Conservation (phyloP, 1,140 invertebrate species). For the Drosophila watanabei region DNA sequence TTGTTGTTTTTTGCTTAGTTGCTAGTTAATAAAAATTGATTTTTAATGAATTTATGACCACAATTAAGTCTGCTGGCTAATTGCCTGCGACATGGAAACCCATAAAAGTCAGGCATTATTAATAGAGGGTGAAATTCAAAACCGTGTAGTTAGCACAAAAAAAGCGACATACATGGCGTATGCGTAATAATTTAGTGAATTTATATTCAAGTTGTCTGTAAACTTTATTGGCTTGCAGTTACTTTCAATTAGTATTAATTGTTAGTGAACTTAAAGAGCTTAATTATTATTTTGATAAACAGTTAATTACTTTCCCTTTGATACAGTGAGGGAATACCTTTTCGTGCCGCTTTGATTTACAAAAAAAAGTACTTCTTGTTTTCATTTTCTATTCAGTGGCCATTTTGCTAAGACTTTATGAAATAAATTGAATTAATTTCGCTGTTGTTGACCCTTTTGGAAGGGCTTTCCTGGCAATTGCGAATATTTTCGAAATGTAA, state of each 20-base stretch:
- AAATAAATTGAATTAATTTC: constrained; percentile 29
- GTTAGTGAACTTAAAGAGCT: not conserved
- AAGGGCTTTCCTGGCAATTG: constrained; percentile 12
- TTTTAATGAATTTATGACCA: constrained; percentile 64
- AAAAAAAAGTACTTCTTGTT: not conserved
- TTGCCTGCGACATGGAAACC: constrained; percentile 25
- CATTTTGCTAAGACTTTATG: constrained; percentile 14
- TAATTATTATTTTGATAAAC: not conserved
- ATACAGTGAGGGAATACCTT: not conserved
- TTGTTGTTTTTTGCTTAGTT: not conserved
- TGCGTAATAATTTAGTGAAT: constrained; percentile 2
- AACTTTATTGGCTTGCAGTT: not conserved
- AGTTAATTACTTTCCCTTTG: not conserved
- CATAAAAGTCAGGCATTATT: constrained; percentile 10
- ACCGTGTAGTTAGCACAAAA: not conserved
- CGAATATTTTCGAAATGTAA: constrained; percentile 46
- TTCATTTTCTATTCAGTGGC: constrained; percentile 13
- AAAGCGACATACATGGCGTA: not conserved
- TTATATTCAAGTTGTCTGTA: not conserved
- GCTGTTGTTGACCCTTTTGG: constrained; percentile 2
- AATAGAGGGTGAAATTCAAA: constrained; percentile 7
- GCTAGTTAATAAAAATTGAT: constrained; percentile 54
- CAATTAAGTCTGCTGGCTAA: constrained; percentile 27
- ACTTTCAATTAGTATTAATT: not conserved
- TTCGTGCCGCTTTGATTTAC: not conserved